Base-by-base conservation (phyloP, 2,797 vertebrate species). In the Cirrhinus mrigala region DNA sequence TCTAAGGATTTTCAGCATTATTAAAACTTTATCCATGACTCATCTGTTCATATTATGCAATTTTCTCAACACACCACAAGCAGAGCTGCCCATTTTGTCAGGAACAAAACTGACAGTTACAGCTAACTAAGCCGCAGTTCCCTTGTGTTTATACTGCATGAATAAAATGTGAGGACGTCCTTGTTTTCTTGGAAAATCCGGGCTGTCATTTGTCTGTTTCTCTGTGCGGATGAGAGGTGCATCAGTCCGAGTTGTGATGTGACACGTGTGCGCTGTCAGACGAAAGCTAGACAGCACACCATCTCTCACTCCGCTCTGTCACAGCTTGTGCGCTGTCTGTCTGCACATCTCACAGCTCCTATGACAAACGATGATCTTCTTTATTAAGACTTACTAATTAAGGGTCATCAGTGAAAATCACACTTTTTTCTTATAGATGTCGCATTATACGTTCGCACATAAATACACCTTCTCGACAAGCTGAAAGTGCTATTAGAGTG, bases 141-240 rank as follows among this genome's bases (percentile, higher is more conserved):
- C 54, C 62, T 50, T 79, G 52, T 74, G 80, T 85, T 79, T 76
- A 82, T 54, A 71, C 60, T 48, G 76, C 69, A 71, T 78, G 40
- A 87, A 70, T 76, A 77, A 81, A 84, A 87, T 82, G 75, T 77
- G 78, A 82, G 62, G 73, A 82, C 64, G 75, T 80, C 76, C 79
- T 85, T 81, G 76, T 71, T 56, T 75, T 88, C 50, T 83, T 40
- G 58, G 27, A 87, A 64, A n/a, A 58, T 83, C 70, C 44, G 64
- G 27, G 77, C 81, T 82, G 81, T 88, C 85, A 87, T 89, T 88
- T 84, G 77, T 88, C 84, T 82, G 70, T 88, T 75, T 64, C 44
- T 69, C 46, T 29, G 48, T 84, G 62, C 62, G 82, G 87, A 89
- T 64, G 84, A 62, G 69, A 68, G 64, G 69, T 89, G 80, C 83